Conservation (phyloP, 1,140 invertebrate species). For the Anagrus nilaparvatae region DNA sequence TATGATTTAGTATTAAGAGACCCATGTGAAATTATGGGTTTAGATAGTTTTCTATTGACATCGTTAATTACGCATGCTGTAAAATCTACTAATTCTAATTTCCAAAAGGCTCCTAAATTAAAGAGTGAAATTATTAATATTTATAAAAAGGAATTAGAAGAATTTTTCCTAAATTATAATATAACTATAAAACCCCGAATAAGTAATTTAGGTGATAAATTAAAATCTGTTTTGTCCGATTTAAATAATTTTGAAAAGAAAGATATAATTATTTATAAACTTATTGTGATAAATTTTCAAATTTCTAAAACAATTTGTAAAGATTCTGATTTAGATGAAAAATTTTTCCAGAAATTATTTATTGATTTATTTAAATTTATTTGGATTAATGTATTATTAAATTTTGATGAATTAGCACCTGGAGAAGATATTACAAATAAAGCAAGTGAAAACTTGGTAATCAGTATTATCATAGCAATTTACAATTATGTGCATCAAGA, state of each 20-base stretch:
- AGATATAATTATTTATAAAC: conserved; percentile 15
- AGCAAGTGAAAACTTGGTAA: not conserved
- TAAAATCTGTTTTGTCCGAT: conserved; percentile 9
- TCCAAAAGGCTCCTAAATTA: not conserved
- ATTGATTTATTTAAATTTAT: conserved; percentile 12
- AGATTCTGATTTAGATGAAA: not conserved
- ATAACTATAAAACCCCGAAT: not conserved
- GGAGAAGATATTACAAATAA: not conserved
- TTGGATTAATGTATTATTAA: conserved; percentile 13
- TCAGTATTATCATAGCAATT: conserved; percentile 7
- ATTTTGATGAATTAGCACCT: conserved; percentile 7
- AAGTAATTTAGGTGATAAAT: conserved; percentile 3
- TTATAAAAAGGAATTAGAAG: conserved; percentile 7
- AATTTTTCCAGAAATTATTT: conserved; percentile 1
- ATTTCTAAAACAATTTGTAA: conserved; percentile 7
- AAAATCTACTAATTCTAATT: conserved; percentile 6
- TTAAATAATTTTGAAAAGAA: conserved; percentile 5
- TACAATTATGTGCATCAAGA: too few relatives aligned
- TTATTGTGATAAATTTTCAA: conserved; percentile 13
- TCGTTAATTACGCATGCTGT: not conserved
- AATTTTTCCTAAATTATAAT: conserved; percentile 13
- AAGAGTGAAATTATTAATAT: not conserved
- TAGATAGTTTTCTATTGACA: conserved; percentile 3
- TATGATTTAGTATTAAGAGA: conserved; percentile 2
- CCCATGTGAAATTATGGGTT: conserved; percentile 3